phyloP scores from a whole-genome alignment of 2,888 invertebrate species.

The Troglohyphantes excavatus region DNA sequence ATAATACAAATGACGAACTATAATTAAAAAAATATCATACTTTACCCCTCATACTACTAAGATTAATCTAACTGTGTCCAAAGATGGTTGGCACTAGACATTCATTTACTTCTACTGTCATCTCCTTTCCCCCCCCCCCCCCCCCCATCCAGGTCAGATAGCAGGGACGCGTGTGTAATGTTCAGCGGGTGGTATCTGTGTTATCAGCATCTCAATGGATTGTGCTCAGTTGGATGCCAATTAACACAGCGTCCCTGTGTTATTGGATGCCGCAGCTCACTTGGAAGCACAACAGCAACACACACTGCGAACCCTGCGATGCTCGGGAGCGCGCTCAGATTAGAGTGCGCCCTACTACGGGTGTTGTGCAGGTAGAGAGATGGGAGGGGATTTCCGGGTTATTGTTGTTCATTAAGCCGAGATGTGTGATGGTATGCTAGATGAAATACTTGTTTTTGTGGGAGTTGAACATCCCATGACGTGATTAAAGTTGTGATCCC shows the following conservation, averaged over 20 bases:
- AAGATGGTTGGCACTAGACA: conserved; percentile 23
- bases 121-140: conserved; percentile 7
- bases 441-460: no score
- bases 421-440: no score
- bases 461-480: no score
- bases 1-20: no score
- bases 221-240: conserved; percentile 70
- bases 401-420: background rate
- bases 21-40: no score
- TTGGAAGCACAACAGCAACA: conserved; percentile 27
- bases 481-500: no score
- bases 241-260: conserved; percentile 56
- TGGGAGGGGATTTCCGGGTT: background rate
- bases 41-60: no score
- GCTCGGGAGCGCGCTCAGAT: background rate
- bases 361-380: no score
- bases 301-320: background rate
- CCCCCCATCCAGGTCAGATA: conserved; percentile 38
- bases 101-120: background rate
- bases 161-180: conserved; percentile 16
- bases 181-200: conserved; percentile 51
- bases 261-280: conserved; percentile 59
- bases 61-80: no score
- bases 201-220: conserved; percentile 72
- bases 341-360: background rate